Conservation (phyloP, 2,797 vertebrate genomes). For the Sphaeramia orbicularis region DNA sequence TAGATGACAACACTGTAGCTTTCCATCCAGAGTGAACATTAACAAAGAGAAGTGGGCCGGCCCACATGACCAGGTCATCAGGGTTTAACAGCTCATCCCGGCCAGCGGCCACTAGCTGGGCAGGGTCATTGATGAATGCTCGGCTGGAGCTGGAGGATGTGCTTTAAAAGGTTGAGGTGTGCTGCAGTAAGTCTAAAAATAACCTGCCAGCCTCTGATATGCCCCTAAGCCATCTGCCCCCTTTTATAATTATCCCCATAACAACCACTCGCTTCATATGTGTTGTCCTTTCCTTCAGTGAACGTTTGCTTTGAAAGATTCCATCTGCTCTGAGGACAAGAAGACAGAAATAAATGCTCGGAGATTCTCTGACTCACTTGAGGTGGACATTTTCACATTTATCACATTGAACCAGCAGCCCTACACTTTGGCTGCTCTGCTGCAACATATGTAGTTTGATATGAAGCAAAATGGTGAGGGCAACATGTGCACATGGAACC, state of each 20-base stretch:
- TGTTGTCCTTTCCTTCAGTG: slow-evolving; percentile 58
- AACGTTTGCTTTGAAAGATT: slow-evolving; percentile 51
- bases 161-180: slow-evolving; percentile 77
- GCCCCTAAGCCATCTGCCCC: slow-evolving; percentile 74
- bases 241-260: slow-evolving; percentile 79
- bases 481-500: too few relatives aligned
- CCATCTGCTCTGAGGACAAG: slow-evolving; percentile 51
- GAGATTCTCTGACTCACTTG: slow-evolving; percentile 14
- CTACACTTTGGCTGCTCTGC: too few relatives aligned
- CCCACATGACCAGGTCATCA: slow-evolving; percentile 49
- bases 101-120: slow-evolving; percentile 18
- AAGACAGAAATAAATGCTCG: slow-evolving; percentile 14
- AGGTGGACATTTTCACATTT: slow-evolving; percentile 13
- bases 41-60: slow-evolving; percentile 50
- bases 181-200: slow-evolving; percentile 78
- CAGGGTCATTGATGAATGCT: slow-evolving; percentile 63
- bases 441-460: too few relatives aligned
- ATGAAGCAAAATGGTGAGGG: too few relatives aligned
- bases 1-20: neutral
- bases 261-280: slow-evolving; percentile 75
- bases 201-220: slow-evolving; percentile 65
- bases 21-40: slow-evolving; percentile 39
- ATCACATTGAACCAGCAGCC: slow-evolving; percentile 6
- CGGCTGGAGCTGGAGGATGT: slow-evolving; percentile 59
- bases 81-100: slow-evolving; percentile 55